Conservation (phyloP, 2,113 vertebrate species). For the Gymnobelideus leadbeateri region DNA sequence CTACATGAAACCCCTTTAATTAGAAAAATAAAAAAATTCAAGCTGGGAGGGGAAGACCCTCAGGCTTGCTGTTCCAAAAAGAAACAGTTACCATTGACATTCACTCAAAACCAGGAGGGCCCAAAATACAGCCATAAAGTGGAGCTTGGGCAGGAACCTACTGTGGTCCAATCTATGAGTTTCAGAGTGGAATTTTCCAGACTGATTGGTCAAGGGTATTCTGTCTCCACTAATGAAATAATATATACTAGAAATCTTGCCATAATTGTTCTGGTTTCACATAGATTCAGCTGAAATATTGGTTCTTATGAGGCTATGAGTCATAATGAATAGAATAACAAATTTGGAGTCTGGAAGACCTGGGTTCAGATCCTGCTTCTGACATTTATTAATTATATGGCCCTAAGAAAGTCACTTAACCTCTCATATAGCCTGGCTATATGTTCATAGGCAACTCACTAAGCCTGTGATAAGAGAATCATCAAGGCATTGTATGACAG, state of each 20-base stretch:
- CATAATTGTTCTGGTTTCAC: not conserved
- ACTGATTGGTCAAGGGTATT: not conserved
- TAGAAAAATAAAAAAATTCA: not conserved
- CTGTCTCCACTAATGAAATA: not conserved
- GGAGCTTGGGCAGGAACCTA: too few species aligned
- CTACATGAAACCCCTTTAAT: too few species aligned
- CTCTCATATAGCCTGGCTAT: not conserved
- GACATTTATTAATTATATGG: not conserved
- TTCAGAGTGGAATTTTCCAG: not conserved
- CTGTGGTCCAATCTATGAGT: too few species aligned
- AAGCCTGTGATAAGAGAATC: not conserved
- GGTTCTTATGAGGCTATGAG: not conserved
- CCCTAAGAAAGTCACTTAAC: not conserved
- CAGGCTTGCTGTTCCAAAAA: too few species aligned
- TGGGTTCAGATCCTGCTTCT: not conserved
- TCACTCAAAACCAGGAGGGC: too few species aligned
- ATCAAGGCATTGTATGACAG: not conserved
- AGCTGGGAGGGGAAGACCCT: not conserved
- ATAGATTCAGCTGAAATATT: not conserved
- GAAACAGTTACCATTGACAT: too few species aligned
- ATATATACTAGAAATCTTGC: not conserved
- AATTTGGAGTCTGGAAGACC: not conserved
- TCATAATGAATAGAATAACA: not conserved
- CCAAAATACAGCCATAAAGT: too few species aligned
- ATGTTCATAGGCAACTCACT: not conserved